Base-by-base conservation (phyloP, 2,888 invertebrate species). In the Protodeltote pygarga region DNA sequence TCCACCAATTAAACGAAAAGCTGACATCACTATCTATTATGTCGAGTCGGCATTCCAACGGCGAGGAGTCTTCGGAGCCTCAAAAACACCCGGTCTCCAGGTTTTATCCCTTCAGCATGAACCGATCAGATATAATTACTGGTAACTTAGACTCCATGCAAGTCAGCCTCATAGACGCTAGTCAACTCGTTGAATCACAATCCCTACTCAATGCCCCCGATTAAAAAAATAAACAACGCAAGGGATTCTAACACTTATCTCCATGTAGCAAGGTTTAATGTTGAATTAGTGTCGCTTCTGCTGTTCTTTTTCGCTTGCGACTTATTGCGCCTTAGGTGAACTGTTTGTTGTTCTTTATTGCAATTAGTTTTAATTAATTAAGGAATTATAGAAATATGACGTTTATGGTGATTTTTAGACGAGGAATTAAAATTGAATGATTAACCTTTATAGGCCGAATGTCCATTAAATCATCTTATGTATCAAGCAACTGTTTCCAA, bases 191-290 rank as follows among this genome's bases (percentile, higher is more conserved):
- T 46, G 95, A 95, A 80, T 94, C 95, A 2, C 95, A 95, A 75
- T 95, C 95, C 11, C 85, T 95, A 38, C 87, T 95, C 31, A 95
- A 95, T 67, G 94, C 94, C 29, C 94, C 94, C 6, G 95, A 95
- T 75, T 95, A 93, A 93, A 9, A 14, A 25, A 19, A 13, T 25
- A 1, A 33, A 4, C 10, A 19, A 41, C 45, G 48, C 54, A 55
- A 55, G 51, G 52, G 15, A 65, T 46, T 31, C 11, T 50, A 40
- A 53, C 29, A 44, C 33, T 52, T 68, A 51, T 54, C 20, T 28
- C 21, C 2, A 42, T n/a, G 19, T 20, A 29, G 27, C 45, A 47
- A 46, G 27, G 5, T 25, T 62, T 28, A 47, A 42, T 37, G 24
- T 53, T 19, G 37, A 40, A 33, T 20, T 55, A 39, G 32, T 37